Conservation (phyloP, 2,113 vertebrate genomes). For the Erinaceus europaeus region DNA sequence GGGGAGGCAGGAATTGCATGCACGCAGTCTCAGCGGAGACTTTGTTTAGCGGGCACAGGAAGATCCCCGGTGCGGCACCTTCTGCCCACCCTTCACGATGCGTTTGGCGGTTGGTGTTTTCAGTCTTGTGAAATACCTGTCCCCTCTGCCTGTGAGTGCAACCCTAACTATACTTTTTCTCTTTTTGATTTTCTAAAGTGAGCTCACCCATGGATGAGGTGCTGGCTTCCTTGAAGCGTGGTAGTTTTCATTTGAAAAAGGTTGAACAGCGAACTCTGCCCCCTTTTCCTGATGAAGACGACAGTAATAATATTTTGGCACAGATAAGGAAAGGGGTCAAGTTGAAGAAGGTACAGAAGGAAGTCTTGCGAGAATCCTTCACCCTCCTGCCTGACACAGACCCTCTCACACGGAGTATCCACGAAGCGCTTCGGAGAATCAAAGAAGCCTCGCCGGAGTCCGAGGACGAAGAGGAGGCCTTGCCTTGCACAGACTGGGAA, state of each 20-base stretch:
- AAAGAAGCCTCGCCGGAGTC: slow-evolving; percentile 98
- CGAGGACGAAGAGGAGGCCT: slow-evolving; percentile 95
- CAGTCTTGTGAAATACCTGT: background rate
- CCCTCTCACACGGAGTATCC: slow-evolving; percentile 96
- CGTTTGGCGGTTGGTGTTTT: background rate
- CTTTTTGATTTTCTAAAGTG: slow-evolving; percentile 84
- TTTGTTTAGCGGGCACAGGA: background rate
- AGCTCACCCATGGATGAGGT: slow-evolving; percentile 99
- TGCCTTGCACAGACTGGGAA: slow-evolving; percentile 96
- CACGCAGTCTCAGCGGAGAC: too few species aligned
- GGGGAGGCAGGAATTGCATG: too few species aligned
- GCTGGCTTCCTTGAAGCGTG: slow-evolving; percentile 95
- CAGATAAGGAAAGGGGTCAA: slow-evolving; percentile 97
- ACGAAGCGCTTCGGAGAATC: slow-evolving; percentile 95
- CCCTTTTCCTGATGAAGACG: slow-evolving; percentile 94
- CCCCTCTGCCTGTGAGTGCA: background rate
- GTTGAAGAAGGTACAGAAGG: slow-evolving; percentile 94
- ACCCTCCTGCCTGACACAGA: slow-evolving; percentile 89
- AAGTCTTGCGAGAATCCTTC: slow-evolving; percentile 87
- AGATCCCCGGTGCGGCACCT: too few species aligned
- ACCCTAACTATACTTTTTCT: slow-evolving; percentile 41
- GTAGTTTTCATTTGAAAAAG: slow-evolving; percentile 96
- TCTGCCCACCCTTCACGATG: background rate
- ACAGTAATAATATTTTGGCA: slow-evolving; percentile 96
- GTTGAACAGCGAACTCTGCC: slow-evolving; percentile 94